These are phyloP conservation scores for Pitangus sulphuratus DNA, from an alignment of 2,797 vertebrate genomes.

Conservation along the genomic window DNA sequence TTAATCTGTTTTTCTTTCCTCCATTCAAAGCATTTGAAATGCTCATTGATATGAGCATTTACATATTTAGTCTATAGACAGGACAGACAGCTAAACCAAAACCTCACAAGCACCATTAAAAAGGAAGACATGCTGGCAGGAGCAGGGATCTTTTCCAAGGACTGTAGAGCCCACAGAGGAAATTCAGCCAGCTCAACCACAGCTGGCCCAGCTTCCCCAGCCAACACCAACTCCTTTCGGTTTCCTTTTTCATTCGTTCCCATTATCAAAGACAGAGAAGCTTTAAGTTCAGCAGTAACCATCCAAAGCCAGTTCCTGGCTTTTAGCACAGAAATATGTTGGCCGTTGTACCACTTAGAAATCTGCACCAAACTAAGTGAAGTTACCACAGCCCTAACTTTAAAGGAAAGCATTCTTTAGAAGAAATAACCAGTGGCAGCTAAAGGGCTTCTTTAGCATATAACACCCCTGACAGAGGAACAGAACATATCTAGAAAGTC, in stretches of 20 bases:
- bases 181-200: background rate
- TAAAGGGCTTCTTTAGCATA: background rate
- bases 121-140: slow-evolving; percentile 19
- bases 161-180: background rate
- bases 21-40: background rate
- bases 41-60: background rate
- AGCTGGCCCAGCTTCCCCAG: background rate
- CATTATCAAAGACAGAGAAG: background rate
- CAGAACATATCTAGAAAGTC: background rate
- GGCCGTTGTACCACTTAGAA: background rate
- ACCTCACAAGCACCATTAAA: background rate
- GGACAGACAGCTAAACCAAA: slow-evolving; percentile 34
- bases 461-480: background rate
- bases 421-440: background rate
- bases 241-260: background rate
- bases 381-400: background rate
- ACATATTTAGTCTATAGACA: background rate
- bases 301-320: background rate
- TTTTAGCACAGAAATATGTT: background rate
- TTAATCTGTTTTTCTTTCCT: background rate
- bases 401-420: background rate
- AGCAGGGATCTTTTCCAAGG: slow-evolving; percentile 21
- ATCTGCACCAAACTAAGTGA: background rate
- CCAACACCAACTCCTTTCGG: background rate
- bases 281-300: background rate